Evolutionary conservation across 1,140 invertebrate species (phyloP).

Genomic region (Trichonephila inaurata): DNA sequence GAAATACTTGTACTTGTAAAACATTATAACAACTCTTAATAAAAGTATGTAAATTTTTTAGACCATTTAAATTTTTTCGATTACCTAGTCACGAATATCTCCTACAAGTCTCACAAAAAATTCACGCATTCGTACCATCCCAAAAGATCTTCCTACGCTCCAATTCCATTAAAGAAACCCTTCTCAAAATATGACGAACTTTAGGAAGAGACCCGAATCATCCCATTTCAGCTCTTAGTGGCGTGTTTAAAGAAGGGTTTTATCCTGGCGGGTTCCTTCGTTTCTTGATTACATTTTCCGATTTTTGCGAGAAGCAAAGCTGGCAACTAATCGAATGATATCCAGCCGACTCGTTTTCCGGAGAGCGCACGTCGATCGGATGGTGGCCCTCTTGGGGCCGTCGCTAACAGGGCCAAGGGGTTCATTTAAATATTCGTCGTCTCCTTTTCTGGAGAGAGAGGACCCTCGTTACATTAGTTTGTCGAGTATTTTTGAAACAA

Average conservation of each 20-base stretch:
- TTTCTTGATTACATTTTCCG: conserved; percentile 74
- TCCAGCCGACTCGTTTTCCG: conserved; percentile 66
- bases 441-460: background rate
- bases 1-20: too few species aligned
- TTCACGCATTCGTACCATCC: background rate
- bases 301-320: conserved; percentile 59
- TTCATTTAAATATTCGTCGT: conserved; percentile 69
- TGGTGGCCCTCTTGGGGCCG: background rate
- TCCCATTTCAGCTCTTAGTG: conserved; percentile 59
- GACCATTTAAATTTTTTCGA: too few species aligned
- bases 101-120: too few species aligned
- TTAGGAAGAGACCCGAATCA: conserved; percentile 16
- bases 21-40: too few species aligned
- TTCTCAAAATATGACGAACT: background rate
- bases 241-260: conserved; percentile 5
- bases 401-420: conserved; percentile 1
- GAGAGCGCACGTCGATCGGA: conserved; percentile 32
- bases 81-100: too few species aligned
- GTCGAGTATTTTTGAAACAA: conserved; percentile 60
- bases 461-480: conserved; percentile 72
- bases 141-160: background rate
- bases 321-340: conserved; percentile 70
- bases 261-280: conserved; percentile 10
- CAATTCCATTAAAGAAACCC: conserved; percentile 3
- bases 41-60: too few species aligned